Evolutionary conservation across 2,888 invertebrate genomes (phyloP).

Genomic region (Petrolisthes manimaculis): DNA sequence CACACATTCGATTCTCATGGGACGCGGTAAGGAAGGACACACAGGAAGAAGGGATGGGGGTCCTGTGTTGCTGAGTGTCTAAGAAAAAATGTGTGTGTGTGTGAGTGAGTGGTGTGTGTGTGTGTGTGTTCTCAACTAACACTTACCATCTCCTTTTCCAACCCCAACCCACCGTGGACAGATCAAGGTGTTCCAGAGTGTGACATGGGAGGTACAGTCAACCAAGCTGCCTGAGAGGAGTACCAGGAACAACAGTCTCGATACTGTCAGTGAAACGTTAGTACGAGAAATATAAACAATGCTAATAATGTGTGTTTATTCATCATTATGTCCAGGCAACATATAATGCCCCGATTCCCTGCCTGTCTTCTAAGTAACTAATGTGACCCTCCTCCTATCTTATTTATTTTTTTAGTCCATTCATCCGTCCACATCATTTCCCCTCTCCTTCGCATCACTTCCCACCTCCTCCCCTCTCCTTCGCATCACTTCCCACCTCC

Average conservation of each 20-base stretch:
- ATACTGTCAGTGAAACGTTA: not conserved
- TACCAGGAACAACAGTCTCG: conserved; percentile 10
- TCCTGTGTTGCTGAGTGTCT: not conserved
- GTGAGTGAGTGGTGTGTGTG: too few species aligned
- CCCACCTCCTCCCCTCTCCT: not conserved
- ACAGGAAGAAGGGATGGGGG: not conserved
- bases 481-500: not conserved
- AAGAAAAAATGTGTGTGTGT: not conserved
- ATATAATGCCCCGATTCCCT: not conserved
- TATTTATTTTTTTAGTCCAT: not conserved
- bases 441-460: too few species aligned
- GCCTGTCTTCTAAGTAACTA: too few species aligned
- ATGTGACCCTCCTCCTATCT: too few species aligned
- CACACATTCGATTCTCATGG: conserved; percentile 87
- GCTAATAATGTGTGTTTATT: not conserved
- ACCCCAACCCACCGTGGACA: conserved; percentile 77
- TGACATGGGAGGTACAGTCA: conserved; percentile 75
- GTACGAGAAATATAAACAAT: not conserved
- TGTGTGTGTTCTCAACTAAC: not conserved
- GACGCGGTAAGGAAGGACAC: conserved; percentile 77
- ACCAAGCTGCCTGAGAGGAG: conserved; percentile 34
- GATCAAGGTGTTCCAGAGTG: conserved; percentile 87
- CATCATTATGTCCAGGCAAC: not conserved
- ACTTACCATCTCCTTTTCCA: not conserved
- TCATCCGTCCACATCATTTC: not conserved